These are phyloP conservation scores for Andrena cerasifolii DNA, from an alignment of 1,140 invertebrate species.

Conservation along the genomic window DNA sequence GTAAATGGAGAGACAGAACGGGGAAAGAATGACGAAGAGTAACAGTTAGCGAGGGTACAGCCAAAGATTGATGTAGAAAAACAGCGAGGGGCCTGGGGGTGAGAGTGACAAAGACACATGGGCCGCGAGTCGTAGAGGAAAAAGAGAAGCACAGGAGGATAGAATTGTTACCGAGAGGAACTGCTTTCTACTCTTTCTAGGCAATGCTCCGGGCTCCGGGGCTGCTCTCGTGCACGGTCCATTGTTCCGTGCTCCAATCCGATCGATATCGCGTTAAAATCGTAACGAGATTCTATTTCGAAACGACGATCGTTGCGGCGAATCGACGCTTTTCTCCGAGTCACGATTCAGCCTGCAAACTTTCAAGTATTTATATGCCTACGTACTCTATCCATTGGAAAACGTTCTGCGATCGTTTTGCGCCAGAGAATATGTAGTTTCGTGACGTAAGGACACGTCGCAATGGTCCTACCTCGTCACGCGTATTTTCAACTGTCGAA, in stretches of 20 bases:
- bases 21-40: neutral
- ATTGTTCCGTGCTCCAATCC: conserved; percentile 29
- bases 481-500: too few species aligned
- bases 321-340: too few species aligned
- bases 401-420: too few species aligned
- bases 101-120: neutral
- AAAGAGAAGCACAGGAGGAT: neutral
- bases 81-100: neutral
- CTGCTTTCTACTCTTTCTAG: conserved; percentile 28
- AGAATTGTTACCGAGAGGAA: conserved; percentile 36
- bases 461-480: too few species aligned
- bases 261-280: conserved; percentile 44
- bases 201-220: conserved; percentile 20
- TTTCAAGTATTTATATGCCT: too few species aligned
- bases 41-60: neutral
- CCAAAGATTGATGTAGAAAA: neutral
- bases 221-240: conserved; percentile 11
- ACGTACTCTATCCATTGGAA: too few species aligned
- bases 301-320: neutral
- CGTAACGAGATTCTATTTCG: conserved; percentile 34
- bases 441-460: too few species aligned
- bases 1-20: neutral
- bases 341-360: too few species aligned
- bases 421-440: too few species aligned
- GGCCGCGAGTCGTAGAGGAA: neutral